Conservation (phyloP, 2,888 invertebrate species). For the Diplolepis rosae region DNA sequence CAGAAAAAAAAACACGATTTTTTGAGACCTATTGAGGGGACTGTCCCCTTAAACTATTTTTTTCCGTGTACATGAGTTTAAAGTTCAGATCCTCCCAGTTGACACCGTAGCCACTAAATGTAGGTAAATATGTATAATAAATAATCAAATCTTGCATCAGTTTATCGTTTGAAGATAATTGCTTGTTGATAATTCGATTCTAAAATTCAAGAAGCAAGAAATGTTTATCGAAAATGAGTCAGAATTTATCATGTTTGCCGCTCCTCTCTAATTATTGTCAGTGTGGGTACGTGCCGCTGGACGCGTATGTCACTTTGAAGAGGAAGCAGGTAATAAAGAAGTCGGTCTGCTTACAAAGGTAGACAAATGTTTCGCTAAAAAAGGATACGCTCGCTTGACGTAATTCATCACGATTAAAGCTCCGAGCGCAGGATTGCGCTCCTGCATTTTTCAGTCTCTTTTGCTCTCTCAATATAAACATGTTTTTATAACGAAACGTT, state of each 20-base stretch:
- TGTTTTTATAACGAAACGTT: not conserved
- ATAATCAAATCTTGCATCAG: not conserved
- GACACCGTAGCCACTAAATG: not conserved
- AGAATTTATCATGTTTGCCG: not conserved
- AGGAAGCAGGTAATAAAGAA: not conserved
- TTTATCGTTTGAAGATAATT: not conserved
- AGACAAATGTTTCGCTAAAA: constrained; percentile 5
- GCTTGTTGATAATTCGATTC: not conserved
- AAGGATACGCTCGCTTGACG: constrained; percentile 1
- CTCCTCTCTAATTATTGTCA: not conserved
- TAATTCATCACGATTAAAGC: not conserved
- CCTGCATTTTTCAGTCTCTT: not conserved
- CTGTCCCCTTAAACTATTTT: too few relatives aligned
- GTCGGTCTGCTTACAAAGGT: constrained; percentile 2
- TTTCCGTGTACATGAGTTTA: too few relatives aligned
- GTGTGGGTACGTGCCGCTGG: not conserved
- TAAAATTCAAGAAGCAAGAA: not conserved
- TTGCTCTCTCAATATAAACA: not conserved
- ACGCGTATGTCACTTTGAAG: not conserved
- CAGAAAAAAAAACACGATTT: too few relatives aligned
- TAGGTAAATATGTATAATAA: not conserved
- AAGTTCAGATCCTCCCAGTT: too few relatives aligned
- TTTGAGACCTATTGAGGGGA: too few relatives aligned
- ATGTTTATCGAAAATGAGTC: not conserved
- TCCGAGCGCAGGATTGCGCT: not conserved